phyloP scores from a whole-genome alignment of 2,888 invertebrate genomes.

The Hypsopygia costalis region DNA sequence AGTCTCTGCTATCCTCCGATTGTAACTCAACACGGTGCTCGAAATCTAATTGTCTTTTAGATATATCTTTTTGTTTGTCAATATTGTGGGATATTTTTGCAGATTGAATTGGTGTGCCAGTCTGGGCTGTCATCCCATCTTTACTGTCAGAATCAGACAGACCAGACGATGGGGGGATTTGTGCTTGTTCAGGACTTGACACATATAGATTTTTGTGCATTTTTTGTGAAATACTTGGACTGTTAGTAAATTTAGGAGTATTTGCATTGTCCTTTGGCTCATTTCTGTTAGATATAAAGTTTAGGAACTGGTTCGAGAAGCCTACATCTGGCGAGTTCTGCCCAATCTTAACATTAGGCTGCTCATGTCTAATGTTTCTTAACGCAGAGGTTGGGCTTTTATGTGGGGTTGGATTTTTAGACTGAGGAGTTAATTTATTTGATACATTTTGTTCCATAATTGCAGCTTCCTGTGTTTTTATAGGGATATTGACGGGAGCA shows the following conservation, averaged over 20 bases:
- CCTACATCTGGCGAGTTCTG: slow-evolving; percentile 69
- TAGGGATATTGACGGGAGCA: slow-evolving; percentile 24
- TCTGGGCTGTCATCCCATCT: slow-evolving; percentile 69
- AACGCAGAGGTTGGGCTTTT: slow-evolving; percentile 65
- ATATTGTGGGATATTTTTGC: slow-evolving; percentile 56
- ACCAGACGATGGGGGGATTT: slow-evolving; percentile 74
- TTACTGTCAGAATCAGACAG: slow-evolving; percentile 73
- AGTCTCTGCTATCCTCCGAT: slow-evolving; percentile 75
- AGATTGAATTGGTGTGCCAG: slow-evolving; percentile 64
- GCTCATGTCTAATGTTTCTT: slow-evolving; percentile 69
- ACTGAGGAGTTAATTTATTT: slow-evolving; percentile 35
- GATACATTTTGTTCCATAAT: slow-evolving; percentile 37
- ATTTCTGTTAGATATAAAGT: slow-evolving; percentile 72
- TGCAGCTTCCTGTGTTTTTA: slow-evolving; percentile 33
- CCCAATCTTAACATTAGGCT: slow-evolving; percentile 57
- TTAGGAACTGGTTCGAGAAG: slow-evolving; percentile 72
- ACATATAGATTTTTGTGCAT: slow-evolving; percentile 78
- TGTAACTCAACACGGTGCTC: slow-evolving; percentile 67
- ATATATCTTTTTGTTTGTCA: slow-evolving; percentile 71
- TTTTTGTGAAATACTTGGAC: slow-evolving; percentile 73
- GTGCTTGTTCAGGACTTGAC: slow-evolving; percentile 74
- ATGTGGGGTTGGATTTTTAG: slow-evolving; percentile 43
- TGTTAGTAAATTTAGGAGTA: slow-evolving; percentile 75
- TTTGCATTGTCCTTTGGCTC: slow-evolving; percentile 78
- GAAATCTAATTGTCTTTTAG: slow-evolving; percentile 73